Evolutionary conservation across 2,797 vertebrate species (phyloP), one percentile per base, ranked within the genome.

Genomic region (Danionella dracula): DNA sequence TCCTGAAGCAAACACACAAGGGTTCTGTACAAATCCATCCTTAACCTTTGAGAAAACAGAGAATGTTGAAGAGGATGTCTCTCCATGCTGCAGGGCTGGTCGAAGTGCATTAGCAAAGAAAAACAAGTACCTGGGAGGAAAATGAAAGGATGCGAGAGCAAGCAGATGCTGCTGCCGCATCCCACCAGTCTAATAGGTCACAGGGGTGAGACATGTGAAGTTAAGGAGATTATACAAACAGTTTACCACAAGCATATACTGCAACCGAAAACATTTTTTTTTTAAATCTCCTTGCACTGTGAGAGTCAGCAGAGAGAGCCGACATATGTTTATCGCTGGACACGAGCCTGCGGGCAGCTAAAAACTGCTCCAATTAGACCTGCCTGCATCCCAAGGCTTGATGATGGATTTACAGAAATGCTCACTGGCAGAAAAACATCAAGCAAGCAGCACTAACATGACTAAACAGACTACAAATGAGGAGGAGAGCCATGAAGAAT

Each of bases 191-290:
- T 60, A 72, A 76, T 11, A 34, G 83, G 80, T 87, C 83, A 84
- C 73, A 38, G 10, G 49, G 66, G 79, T 72, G 76, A 45, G 38
- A 78, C 83, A 79, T 81, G 85, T 78, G 81, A 86, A 71, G 79
- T 82, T 86, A 86, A 87, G 79, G 76, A 83, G 86, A 85, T 87
- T 87, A 87, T 68, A 73, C 68, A 63, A 70, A 20, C 32, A 37
- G 54, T 37, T 11, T 51, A 37, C 20, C 45, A 51, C 21, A 10
- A 37, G 49, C 13, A 17, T 41, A 49, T 44, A 46, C 31, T 8
- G 53, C 75, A 70, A 68, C 75, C 76, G 68, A 72, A 73, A 60
- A 27, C 3, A 73, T 80, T 65, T 41, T 76, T 59, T 80, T 65
- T 41, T 76, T 59, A 75, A 67, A 72, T 60, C 62, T 76, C 76